Evolutionary conservation across 2,888 invertebrate species (phyloP), one percentile per base, ranked within the genome.

Genomic region (Rotaria macrura): DNA sequence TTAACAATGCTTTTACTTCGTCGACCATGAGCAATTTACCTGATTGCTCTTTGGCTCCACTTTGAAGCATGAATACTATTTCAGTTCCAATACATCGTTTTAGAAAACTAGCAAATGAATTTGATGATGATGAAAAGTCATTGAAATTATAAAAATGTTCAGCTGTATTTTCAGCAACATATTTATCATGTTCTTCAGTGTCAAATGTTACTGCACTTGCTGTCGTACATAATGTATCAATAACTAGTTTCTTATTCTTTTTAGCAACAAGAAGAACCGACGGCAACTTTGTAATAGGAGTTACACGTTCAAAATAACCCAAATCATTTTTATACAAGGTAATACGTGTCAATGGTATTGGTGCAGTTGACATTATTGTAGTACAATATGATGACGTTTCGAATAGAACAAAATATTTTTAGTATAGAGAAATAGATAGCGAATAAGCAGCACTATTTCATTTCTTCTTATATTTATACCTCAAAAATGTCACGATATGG

Each of bases 261-360:
- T 79, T 43, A 25, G 74, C 40, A 25, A 79, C 43, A 1, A 40
- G 43, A 43, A 79, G 25, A 43, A 43, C 1, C 9, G 43, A 79
- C 43, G 23, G 6, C 25, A 25, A 79, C 12, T 79, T 20, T 10
- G 38, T 23, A 25, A 25, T 29, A 7, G 20, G 23, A 43, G 25
- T n/a, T 20, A 25, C 10, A 43, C 74, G 38, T 79, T 79, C 74
- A 40, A 79, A 79, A 79, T 79, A 79, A 43, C 74, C 74, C 4
- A 79, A 43, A 79, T 79, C 74, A 79, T 79, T 79, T 43, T 79
- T 79, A 29, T 79, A 79, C 43, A 79, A 79, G 23, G 74, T 79
- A 40, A 79, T 79, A 79, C 43, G 74, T 43, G 40, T 38, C 20
- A 79, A 43, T 5, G 74, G 74, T 14, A 79, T 79, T 9, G 23